A percentile compares a stretch with the other conserved stretches of the same genome.
phyloP scores from a whole-genome alignment of 64 coral and sea anemone genomes.

The Orbicella faveolata region DNA sequence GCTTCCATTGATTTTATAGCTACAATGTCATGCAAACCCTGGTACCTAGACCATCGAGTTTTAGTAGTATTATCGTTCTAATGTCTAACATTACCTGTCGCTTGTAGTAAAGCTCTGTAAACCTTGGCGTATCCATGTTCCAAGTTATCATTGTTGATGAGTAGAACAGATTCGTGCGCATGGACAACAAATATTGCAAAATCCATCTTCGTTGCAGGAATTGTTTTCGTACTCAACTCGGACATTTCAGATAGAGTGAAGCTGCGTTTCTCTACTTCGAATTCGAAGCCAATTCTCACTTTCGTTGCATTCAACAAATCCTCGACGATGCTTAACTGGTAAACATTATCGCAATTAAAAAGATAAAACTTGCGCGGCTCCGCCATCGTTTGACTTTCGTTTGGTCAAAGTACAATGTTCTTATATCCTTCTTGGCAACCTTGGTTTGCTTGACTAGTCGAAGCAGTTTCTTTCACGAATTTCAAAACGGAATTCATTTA shows the following conservation, averaged over 20 bases:
- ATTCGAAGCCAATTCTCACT: not conserved
- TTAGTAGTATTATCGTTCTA: too few species aligned
- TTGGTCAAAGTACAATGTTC: too few species aligned
- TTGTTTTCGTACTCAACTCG: not conserved
- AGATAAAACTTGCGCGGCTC: not conserved
- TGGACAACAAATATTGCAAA: not conserved
- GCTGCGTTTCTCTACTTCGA: not conserved
- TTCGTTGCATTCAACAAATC: not conserved
- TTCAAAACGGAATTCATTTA: too few species aligned
- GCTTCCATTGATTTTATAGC: too few species aligned
- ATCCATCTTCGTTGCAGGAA: not conserved
- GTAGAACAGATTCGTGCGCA: not conserved
- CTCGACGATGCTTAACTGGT: not conserved
- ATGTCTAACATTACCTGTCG: not conserved
- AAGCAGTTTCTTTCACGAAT: too few species aligned
- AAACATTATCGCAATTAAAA: slow-evolving; percentile 3
- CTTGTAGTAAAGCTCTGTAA: slow-evolving; percentile 10
- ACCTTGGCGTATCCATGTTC: not conserved
- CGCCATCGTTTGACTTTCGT: too few species aligned
- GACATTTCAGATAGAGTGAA: not conserved
- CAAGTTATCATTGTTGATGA: not conserved
- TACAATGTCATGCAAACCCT: too few species aligned
- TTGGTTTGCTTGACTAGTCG: too few species aligned
- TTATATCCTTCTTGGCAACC: too few species aligned
- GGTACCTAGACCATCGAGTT: too few species aligned